Evolutionary conservation across 1,140 invertebrate species (phyloP).

Genomic region (Zaprionus camerounensis): DNA sequence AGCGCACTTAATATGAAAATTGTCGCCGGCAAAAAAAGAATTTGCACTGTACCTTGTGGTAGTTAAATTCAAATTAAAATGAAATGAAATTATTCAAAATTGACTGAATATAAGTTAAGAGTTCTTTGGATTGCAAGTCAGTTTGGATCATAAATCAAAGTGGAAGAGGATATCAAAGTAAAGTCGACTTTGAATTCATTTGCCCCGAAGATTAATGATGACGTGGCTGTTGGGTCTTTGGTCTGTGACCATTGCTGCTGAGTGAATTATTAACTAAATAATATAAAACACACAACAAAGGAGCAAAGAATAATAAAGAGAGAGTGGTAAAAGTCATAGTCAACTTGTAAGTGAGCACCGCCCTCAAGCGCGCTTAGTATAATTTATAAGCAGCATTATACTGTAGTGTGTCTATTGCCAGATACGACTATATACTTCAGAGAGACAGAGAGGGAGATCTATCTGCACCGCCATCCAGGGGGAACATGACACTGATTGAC

Average conservation of each 20-base stretch:
- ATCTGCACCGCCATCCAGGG: constrained; percentile 13
- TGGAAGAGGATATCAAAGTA: constrained; percentile 1
- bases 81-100: constrained; percentile 16
- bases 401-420: not conserved
- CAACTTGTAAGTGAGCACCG: constrained; percentile 3
- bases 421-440: not conserved
- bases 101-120: not conserved
- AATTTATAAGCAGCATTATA: constrained; percentile 48
- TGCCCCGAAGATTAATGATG: constrained; percentile 66
- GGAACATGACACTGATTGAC: constrained; percentile 40
- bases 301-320: not conserved
- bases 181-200: constrained; percentile 29
- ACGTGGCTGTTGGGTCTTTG: constrained; percentile 19
- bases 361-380: constrained; percentile 22
- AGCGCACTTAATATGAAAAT: constrained; percentile 4
- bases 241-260: constrained; percentile 13
- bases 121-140: not conserved
- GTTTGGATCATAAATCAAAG: constrained; percentile 27
- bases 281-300: constrained; percentile 51
- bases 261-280: constrained; percentile 71
- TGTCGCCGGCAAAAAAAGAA: not conserved
- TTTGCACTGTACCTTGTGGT: not conserved
- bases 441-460: not conserved
- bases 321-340: constrained; percentile 16
- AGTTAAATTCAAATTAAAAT: not conserved